Conservation (phyloP, 2,888 invertebrate genomes). For the Tillus elongatus region DNA sequence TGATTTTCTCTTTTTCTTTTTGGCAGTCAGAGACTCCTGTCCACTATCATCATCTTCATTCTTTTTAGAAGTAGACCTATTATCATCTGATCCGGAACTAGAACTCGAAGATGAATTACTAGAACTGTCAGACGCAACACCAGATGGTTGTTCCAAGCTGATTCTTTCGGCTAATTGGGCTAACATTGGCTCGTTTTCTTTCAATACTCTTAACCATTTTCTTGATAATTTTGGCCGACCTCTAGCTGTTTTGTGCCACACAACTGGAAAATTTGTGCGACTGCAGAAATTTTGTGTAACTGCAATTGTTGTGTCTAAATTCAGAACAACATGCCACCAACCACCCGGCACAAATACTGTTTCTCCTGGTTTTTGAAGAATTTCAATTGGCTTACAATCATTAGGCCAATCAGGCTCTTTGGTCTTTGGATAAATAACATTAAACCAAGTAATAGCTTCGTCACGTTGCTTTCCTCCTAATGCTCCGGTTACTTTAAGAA, state of each 20-base stretch:
- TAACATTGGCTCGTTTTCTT: constrained; percentile 62
- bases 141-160: constrained; percentile 77
- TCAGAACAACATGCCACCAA: constrained; percentile 99
- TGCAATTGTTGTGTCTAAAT: constrained; percentile 91
- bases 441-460: constrained; percentile 98
- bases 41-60: constrained; percentile 71
- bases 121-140: constrained; percentile 90
- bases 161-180: constrained; percentile 72
- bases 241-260: constrained; percentile 95
- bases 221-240: constrained; percentile 88
- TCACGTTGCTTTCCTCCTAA: constrained; percentile 97
- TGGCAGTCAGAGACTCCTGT: constrained; percentile 80
- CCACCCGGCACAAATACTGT: constrained; percentile 98
- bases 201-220: constrained; percentile 70
- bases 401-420: constrained; percentile 82
- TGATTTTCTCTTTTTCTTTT: constrained; percentile 64
- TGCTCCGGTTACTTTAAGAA: constrained; percentile 80
- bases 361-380: constrained; percentile 91
- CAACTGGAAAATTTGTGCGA: constrained; percentile 90
- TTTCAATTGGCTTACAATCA: constrained; percentile 86
- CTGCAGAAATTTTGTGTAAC: constrained; percentile 98
- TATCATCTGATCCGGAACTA: constrained; percentile 33
- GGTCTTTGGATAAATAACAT: constrained; percentile 87
- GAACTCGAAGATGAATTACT: constrained; percentile 74
- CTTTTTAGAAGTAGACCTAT: constrained; percentile 30